Evolutionary conservation across 2,113 vertebrate species (phyloP), one percentile per base, ranked within the genome.

Genomic region (Spheniscus mendiculus): DNA sequence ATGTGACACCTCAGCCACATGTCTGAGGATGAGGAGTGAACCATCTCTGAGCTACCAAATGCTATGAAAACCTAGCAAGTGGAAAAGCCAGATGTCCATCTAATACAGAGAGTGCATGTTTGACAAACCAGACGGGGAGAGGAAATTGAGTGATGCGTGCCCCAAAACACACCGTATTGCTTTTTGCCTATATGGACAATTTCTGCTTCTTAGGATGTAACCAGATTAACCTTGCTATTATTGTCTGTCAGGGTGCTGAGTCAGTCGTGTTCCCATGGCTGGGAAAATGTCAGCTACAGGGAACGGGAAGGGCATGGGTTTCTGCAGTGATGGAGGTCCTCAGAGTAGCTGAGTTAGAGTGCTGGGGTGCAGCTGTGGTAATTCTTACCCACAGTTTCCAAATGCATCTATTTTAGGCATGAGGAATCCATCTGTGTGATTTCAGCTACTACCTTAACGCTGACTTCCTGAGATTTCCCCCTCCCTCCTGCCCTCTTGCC

Each of bases 151-250:
- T 65, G 86, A 56, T 18, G 6, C 61, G 18, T 76, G 56, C 65
- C 65, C 83, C 42, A 4, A 49, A 80, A 58, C n/a, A 44, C 40
- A 49, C 30, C 2, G 1, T 23, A 38, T 71, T 81, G 55, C 70
- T 89, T 95, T 92, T 91, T 94, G 81, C 78, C 77, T 89, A 3
- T 82, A 83, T 66, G 58, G 65, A 50, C 77, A 72, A 36, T 84
- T 95, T 56, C 70, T 91, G 21, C 65, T 76, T 58, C 34, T 87
- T 72, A 89, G 77, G 52, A 45, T 69, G 73, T 91, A 87, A 89
- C 40, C 66, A 91, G 81, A 87, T 89, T 87, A 93, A 87, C 94
- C 77, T 96, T 78, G 77, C 55, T 94, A 44, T 96, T 93, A 32
- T 56, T 93, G 80, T 67, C 80, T 8, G 4, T 66, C 90, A 59